phyloP scores from a whole-genome alignment of 2,888 invertebrate species.

The Cetonia aurata region DNA sequence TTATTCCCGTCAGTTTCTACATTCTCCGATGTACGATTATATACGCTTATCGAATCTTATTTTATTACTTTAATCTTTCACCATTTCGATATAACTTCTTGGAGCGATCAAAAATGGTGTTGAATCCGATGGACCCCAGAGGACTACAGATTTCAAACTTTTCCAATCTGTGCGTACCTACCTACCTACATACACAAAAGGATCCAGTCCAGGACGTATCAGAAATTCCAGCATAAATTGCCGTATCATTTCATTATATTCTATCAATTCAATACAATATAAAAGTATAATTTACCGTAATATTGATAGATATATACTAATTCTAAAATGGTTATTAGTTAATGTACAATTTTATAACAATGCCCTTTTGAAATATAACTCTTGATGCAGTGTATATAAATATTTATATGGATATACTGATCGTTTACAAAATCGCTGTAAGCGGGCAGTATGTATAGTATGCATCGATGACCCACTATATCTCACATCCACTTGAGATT shows the following conservation, averaged over 20 bases:
- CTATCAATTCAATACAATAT: no score
- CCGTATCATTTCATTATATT: background rate
- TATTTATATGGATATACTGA: no score
- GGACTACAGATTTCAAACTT: background rate
- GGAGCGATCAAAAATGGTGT: background rate
- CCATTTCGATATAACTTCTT: constrained; percentile 15
- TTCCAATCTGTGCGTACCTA: constrained; percentile 2
- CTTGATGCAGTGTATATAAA: no score
- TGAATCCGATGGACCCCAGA: background rate
- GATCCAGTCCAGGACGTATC: background rate
- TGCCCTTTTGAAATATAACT: no score
- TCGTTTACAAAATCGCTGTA: no score
- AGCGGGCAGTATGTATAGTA: no score
- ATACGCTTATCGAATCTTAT: background rate
- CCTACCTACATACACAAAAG: background rate
- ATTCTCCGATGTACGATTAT: background rate
- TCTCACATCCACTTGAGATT: no score
- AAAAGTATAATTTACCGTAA: no score
- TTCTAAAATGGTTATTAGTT: no score
- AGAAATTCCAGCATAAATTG: background rate
- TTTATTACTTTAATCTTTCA: constrained; percentile 19
- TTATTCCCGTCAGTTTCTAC: constrained; percentile 16
- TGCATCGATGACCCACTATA: no score
- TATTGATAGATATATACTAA: no score
- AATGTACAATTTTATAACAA: no score